Evolutionary conservation across 2,113 vertebrate genomes (phyloP).

Genomic region (Ciconia boyciana): DNA sequence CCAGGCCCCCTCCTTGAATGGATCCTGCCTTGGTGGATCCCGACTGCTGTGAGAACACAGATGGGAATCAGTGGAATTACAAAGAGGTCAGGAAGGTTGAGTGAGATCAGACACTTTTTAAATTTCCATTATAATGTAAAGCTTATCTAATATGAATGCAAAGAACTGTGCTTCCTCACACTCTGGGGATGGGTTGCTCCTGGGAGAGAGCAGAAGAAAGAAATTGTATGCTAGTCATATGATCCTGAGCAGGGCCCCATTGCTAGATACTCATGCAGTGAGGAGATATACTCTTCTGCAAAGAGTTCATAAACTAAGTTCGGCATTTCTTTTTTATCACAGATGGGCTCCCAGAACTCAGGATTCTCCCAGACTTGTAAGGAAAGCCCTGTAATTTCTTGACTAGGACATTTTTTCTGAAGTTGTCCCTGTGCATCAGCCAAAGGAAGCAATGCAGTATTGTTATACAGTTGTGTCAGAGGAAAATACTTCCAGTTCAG

Average conservation of each 20-base stretch:
- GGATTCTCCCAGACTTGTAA: background rate
- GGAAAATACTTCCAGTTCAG: background rate
- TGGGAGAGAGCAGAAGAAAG: background rate
- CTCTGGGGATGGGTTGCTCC: background rate
- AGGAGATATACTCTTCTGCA: background rate
- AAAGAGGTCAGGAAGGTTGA: background rate
- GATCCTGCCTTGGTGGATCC: background rate
- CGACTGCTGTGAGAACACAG: background rate
- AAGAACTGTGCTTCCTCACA: background rate
- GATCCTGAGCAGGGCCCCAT: rapidly evolving
- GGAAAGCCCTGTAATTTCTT: background rate
- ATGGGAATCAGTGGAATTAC: background rate
- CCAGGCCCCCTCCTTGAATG: background rate
- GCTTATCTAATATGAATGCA: background rate
- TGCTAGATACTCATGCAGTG: background rate
- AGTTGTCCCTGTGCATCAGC: background rate
- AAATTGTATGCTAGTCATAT: background rate
- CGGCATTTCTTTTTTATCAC: background rate
- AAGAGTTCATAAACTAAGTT: background rate
- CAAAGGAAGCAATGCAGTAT: background rate
- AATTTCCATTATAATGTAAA: background rate
- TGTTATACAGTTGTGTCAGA: background rate
- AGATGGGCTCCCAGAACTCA: background rate
- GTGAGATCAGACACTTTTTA: background rate
- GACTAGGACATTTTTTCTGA: background rate